Conservation (phyloP, 1,140 invertebrate genomes). For the Rhagoletis zephyria region DNA sequence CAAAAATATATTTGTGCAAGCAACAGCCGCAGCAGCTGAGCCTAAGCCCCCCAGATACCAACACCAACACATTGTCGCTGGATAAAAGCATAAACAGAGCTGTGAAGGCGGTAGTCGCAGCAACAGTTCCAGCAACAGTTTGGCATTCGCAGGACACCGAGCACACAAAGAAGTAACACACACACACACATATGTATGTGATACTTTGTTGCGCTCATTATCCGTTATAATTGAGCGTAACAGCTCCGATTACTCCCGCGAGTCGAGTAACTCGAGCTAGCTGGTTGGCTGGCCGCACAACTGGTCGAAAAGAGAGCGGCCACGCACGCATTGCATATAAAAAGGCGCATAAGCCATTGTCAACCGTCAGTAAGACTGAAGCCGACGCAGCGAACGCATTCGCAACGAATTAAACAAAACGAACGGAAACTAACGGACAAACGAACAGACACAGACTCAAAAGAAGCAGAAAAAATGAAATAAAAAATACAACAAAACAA, state of each 20-base stretch:
- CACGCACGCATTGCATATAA: slow-evolving; percentile 59
- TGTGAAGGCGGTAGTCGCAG: slow-evolving; percentile 37
- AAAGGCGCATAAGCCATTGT: slow-evolving; percentile 59
- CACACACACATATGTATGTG: not conserved
- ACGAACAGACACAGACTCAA: slow-evolving; percentile 31
- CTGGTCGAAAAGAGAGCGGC: not conserved
- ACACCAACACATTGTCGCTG: not conserved
- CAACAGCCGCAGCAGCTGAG: not conserved
- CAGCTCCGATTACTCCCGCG: slow-evolving; percentile 45
- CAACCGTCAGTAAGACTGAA: slow-evolving; percentile 65
- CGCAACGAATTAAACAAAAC: slow-evolving; percentile 43
- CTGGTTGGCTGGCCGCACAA: not conserved
- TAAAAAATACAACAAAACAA: not conserved
- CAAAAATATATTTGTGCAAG: slow-evolving; percentile 48
- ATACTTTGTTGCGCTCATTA: slow-evolving; percentile 24
- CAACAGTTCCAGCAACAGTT: slow-evolving; percentile 65
- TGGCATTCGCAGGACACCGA: slow-evolving; percentile 55
- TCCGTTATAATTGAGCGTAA: slow-evolving; percentile 32
- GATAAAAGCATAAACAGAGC: not conserved
- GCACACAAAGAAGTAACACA: not conserved
- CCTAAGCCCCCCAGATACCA: not conserved
- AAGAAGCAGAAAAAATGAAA: not conserved
- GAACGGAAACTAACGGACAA: slow-evolving; percentile 41
- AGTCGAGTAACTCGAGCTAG: not conserved
- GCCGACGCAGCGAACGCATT: slow-evolving; percentile 62